Conservation (phyloP, 2,113 vertebrate species). For the Dryoscopus gambensis region DNA sequence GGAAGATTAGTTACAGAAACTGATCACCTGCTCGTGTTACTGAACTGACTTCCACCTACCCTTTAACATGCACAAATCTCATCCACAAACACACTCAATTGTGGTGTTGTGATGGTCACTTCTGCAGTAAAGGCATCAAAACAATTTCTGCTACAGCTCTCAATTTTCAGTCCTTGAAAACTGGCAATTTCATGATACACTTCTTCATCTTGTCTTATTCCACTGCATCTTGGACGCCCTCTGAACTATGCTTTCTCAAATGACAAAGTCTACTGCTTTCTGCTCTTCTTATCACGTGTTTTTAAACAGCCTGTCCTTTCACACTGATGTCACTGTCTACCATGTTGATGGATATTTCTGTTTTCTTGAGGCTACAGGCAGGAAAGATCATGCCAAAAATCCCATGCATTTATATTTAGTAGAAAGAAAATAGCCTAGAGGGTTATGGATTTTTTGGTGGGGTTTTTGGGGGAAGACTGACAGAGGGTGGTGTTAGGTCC, state of each 20-base stretch:
- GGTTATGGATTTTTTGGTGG: background rate
- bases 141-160: background rate
- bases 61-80: background rate
- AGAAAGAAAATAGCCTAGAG: background rate
- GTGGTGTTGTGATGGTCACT: background rate
- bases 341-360: background rate
- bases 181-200: background rate
- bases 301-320: background rate
- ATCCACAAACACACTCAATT: background rate
- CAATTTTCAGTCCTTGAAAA: background rate
- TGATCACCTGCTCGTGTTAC: background rate
- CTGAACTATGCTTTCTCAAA: background rate
- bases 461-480: rapidly evolving
- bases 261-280: background rate
- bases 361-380: background rate
- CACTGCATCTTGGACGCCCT: background rate
- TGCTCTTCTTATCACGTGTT: background rate
- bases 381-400: background rate
- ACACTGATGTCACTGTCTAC: background rate
- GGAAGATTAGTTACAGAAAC: background rate
- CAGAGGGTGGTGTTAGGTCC: background rate
- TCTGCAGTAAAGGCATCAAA: background rate
- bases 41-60: background rate
- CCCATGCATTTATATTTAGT: background rate
- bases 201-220: background rate